Conservation (phyloP, 2,113 vertebrate genomes). For the Colaptes auratus region DNA sequence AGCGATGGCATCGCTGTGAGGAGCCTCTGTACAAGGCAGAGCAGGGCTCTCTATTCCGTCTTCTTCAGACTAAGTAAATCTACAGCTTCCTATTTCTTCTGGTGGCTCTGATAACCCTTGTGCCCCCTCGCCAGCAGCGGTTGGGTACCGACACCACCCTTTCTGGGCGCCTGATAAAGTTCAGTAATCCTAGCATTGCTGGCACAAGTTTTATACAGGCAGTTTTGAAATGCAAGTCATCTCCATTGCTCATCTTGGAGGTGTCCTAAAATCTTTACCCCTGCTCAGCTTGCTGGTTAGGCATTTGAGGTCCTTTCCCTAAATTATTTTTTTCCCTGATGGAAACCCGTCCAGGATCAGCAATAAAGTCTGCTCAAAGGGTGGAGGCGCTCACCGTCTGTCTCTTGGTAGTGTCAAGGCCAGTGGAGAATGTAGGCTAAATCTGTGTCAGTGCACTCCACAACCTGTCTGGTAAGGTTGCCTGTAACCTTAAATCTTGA, state of each 20-base stretch:
- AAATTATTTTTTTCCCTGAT: accelerated
- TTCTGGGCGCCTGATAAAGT: no score
- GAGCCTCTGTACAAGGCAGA: accelerated
- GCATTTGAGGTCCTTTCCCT: neutral
- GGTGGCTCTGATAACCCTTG: accelerated
- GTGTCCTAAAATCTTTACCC: no score
- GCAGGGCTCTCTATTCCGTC: neutral
- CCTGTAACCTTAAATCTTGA: accelerated
- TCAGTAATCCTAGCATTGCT: accelerated
- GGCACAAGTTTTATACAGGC: accelerated
- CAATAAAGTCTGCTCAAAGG: no score
- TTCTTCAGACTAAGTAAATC: no score
- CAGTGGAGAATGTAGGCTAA: accelerated
- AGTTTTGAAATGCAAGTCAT: accelerated
- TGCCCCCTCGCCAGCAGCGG: accelerated
- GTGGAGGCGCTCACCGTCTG: accelerated
- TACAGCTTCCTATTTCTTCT: accelerated
- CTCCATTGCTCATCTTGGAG: neutral
- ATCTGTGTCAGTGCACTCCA: neutral
- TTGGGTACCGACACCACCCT: no score
- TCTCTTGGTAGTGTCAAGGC: neutral
- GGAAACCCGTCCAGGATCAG: neutral
- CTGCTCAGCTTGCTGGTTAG: accelerated
- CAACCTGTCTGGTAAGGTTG: accelerated
- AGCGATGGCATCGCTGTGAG: neutral